phyloP scores from a whole-genome alignment of 1,140 invertebrate genomes.

The Bradysia coprophila region DNA sequence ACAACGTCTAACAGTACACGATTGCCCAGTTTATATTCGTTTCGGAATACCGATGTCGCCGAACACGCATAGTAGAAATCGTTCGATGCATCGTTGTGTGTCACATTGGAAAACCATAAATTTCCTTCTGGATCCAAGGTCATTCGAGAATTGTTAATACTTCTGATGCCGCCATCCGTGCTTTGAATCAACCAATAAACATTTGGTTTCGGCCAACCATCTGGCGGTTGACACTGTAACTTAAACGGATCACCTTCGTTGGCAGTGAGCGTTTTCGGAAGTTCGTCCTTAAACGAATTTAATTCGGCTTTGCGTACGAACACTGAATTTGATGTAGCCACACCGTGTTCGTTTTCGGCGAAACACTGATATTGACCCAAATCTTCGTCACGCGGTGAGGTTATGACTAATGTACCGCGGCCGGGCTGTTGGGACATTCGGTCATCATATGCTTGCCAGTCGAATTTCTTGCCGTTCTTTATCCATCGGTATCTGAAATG shows the following conservation, averaged over 20 bases:
- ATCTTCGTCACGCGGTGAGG: conserved; percentile 76
- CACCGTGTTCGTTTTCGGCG: conserved; percentile 87
- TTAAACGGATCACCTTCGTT: conserved; percentile 77
- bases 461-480: conserved; percentile 85
- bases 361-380: conserved; percentile 95
- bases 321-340: conserved; percentile 83
- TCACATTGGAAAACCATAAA: conserved; percentile 88
- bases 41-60: conserved; percentile 68
- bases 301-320: conserved; percentile 88
- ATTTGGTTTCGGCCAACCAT: conserved; percentile 84
- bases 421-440: conserved; percentile 85
- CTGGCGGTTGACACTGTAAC: conserved; percentile 72
- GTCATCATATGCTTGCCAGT: conserved; percentile 80
- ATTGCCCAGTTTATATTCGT: conserved; percentile 83
- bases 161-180: conserved; percentile 55
- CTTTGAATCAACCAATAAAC: conserved; percentile 86
- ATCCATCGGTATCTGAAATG: conserved; percentile 76
- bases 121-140: conserved; percentile 87
- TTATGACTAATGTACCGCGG: conserved; percentile 78
- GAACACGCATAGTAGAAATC: conserved; percentile 79
- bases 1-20: conserved; percentile 59
- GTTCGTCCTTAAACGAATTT: conserved; percentile 74
- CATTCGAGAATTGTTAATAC: conserved; percentile 83
- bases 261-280: conserved; percentile 38
- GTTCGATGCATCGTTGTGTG: conserved; percentile 57